Conservation (phyloP, 1,140 invertebrate genomes). For the Leguminivora glycinivorella region DNA sequence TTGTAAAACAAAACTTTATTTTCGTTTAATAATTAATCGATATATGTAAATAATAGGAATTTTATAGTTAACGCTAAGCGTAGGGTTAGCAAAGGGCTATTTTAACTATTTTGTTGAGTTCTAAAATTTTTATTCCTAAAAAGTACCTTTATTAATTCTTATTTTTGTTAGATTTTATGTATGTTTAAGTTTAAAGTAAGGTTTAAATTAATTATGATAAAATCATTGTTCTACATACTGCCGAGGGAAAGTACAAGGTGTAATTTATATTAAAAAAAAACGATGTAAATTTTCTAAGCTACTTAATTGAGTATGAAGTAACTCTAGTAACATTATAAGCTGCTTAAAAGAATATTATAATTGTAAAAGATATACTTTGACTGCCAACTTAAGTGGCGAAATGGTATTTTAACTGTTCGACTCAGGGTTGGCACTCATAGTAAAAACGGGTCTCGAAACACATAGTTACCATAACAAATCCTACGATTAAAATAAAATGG, state of each 20-base stretch:
- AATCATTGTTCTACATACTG: constrained; percentile 51
- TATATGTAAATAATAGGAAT: constrained; percentile 40
- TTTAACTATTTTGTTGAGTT: constrained; percentile 65
- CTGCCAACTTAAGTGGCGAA: constrained; percentile 39
- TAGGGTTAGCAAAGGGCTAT: constrained; percentile 51
- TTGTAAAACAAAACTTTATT: constrained; percentile 28
- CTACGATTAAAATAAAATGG: constrained; percentile 46
- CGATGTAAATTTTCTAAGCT: constrained; percentile 50
- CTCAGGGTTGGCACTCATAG: constrained; percentile 50
- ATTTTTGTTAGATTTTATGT: constrained; percentile 55
- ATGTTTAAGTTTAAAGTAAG: constrained; percentile 50
- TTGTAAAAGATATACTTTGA: constrained; percentile 43
- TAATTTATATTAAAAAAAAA: constrained; percentile 43
- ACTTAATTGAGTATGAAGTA: constrained; percentile 49
- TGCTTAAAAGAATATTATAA: constrained; percentile 51
- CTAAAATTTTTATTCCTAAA: constrained; percentile 74
- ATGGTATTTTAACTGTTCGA: not conserved
- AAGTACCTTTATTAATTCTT: constrained; percentile 60
- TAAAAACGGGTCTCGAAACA: constrained; percentile 69
- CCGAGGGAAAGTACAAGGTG: constrained; percentile 57
- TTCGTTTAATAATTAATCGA: constrained; percentile 42
- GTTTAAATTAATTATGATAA: constrained; percentile 53
- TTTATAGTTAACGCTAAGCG: constrained; percentile 46
- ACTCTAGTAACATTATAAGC: constrained; percentile 50
- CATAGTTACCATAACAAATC: constrained; percentile 72